Evolutionary conservation across 2,888 invertebrate species (phyloP), one percentile per base, ranked within the genome.

Genomic region (Ashinkailepas kermadecensis): DNA sequence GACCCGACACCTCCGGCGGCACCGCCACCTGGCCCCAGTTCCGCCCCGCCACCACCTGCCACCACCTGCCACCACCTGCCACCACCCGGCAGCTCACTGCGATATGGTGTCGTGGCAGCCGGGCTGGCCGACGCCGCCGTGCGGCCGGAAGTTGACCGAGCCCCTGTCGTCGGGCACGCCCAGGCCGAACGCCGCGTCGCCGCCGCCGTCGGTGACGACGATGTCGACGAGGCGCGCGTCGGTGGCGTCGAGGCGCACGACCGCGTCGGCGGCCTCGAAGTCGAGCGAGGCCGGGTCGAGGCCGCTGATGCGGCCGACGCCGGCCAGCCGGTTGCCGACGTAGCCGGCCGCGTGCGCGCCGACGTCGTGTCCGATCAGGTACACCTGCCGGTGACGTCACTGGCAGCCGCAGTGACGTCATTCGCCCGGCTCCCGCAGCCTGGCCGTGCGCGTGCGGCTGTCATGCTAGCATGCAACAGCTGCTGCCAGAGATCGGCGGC

Each of bases 261-360:
- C 54, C 9, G 18, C 2, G 74, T 74, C 74, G 54, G 56, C 18
- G 9, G 12, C 54, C 39, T 70, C 70, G 56, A 74, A 74, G 74
- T 74, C 74, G 21, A 74, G 74, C 54, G 74, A 54, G 54, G 74
- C 74, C 54, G 74, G 74, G 21, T 74, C 74, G 21, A 74, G 74
- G 11, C 81, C 82, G 25, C 81, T 82, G 21, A 82, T 79, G 58
- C 82, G 79, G n/a, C 81, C 74, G 1, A 82, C 82, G 9, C 82
- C 82, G 74, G 82, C 82, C 7, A 84, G 80, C 25, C 74, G 39
- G n/a, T 70, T 88, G 0, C 90, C 90, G 2, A 89, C 89, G 83
- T 89, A 90, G 0, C 91, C 91, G 86, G 91, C 91, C 0, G 91
- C 91, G 0, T 91, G 87, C 82, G 86, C 85, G 8, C 87, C 87